A percentile compares a stretch with the other conserved stretches of the same genome.
phyloP scores from a whole-genome alignment of 1,140 invertebrate genomes.

The Bicyclus anynana region DNA sequence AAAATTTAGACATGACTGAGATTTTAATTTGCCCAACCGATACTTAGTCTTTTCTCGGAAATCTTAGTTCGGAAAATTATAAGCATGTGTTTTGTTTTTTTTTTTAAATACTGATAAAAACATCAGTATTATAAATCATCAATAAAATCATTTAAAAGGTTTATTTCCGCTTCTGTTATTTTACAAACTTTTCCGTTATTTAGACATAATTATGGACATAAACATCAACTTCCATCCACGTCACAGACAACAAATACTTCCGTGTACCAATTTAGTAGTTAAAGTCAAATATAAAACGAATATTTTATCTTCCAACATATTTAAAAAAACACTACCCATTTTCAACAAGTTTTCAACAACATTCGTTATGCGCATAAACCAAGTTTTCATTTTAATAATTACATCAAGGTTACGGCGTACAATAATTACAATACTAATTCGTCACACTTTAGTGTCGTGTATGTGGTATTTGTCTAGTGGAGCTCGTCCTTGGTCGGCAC shows the following conservation, averaged over 20 bases:
- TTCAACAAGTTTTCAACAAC: neutral
- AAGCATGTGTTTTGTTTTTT: no score
- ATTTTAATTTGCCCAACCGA: no score
- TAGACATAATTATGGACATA: no score
- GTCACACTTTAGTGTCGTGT: constrained; percentile 7
- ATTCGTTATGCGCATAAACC: neutral
- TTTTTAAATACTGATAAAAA: no score
- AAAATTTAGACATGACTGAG: no score
- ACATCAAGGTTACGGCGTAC: constrained; percentile 2
- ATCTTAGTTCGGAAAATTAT: no score
- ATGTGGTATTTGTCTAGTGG: constrained; percentile 20
- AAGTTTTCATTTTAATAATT: neutral
- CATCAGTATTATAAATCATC: no score
- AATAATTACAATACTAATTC: neutral
- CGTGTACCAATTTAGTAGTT: neutral
- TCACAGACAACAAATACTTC: neutral
- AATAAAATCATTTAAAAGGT: no score
- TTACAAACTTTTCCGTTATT: no score
- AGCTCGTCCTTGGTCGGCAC: constrained; percentile 49
- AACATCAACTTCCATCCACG: no score
- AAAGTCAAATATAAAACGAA: neutral
- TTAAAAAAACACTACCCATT: neutral
- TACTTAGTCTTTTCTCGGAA: no score
- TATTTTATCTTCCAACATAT: neutral
- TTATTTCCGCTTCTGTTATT: no score